Percentiles rank a stretch among this genome's conserved stretches.
Evolutionary conservation across 2,113 vertebrate genomes (phyloP).

Genomic region (Cacatua alba): DNA sequence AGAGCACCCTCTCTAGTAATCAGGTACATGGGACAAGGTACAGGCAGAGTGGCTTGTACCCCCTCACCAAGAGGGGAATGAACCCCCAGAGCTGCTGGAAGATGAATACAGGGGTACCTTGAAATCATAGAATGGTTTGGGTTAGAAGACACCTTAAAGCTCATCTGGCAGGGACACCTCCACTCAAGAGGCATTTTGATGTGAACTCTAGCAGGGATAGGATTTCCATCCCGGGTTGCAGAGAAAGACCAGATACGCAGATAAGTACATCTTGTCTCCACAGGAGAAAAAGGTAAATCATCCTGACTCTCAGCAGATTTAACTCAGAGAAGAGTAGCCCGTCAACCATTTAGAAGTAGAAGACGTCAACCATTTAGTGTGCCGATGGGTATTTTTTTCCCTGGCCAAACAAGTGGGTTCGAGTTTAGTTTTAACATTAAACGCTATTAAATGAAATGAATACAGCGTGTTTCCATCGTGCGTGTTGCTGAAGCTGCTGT

Average conservation of each 20-base stretch:
- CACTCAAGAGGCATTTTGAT: not conserved
- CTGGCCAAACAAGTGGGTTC: slow-evolving; percentile 54
- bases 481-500: slow-evolving; percentile 55
- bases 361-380: not conserved
- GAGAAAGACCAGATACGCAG: not conserved
- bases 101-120: not conserved
- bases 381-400: slow-evolving; percentile 16
- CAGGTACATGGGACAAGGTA: rapidly evolving
- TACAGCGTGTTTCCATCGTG: slow-evolving; percentile 50
- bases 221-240: not conserved
- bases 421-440: slow-evolving; percentile 63
- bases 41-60: rapidly evolving
- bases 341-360: not conserved
- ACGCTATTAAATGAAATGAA: slow-evolving; percentile 62
- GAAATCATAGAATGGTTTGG: not conserved
- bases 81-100: not conserved
- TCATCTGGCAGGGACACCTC: not conserved
- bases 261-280: not conserved
- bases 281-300: slow-evolving; percentile 17
- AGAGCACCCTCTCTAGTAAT: not conserved
- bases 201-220: not conserved
- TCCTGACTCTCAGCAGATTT: not conserved
- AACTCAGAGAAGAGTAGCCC: not conserved
- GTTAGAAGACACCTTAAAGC: not conserved
- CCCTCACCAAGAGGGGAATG: not conserved